phyloP scores from a whole-genome alignment of 1,140 invertebrate genomes.

The Lordiphosa collinella region DNA sequence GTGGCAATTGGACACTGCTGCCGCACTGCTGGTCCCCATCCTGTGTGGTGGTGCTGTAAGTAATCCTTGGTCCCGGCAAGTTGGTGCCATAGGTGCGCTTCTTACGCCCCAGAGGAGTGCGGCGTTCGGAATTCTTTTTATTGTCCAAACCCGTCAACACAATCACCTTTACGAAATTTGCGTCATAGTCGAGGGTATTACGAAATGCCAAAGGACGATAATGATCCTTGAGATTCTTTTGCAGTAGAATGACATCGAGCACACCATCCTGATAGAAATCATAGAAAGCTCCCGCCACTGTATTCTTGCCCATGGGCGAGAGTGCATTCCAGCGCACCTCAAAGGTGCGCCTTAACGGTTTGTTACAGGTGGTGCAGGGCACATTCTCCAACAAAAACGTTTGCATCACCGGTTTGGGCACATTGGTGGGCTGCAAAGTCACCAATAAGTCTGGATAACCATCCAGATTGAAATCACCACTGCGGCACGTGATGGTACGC shows the following conservation, averaged over 20 bases:
- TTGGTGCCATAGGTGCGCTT: slow-evolving; percentile 92
- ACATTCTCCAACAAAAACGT: slow-evolving; percentile 90
- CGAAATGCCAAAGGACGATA: slow-evolving; percentile 86
- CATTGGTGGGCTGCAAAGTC: slow-evolving; percentile 83
- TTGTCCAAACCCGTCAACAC: slow-evolving; percentile 92
- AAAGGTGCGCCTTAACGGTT: slow-evolving; percentile 86
- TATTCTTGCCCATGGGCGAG: slow-evolving; percentile 85
- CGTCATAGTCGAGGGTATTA: slow-evolving; percentile 94
- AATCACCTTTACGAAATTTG: slow-evolving; percentile 97
- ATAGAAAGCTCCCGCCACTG: slow-evolving; percentile 92
- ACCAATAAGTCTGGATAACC: slow-evolving; percentile 95
- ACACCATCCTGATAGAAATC: slow-evolving; percentile 93
- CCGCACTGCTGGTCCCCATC: slow-evolving; percentile 88
- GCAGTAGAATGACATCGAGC: slow-evolving; percentile 89
- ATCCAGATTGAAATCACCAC: slow-evolving; percentile 97
- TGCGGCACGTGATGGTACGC: slow-evolving; percentile 89
- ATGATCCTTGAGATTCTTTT: slow-evolving; percentile 81
- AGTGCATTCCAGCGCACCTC: slow-evolving; percentile 87
- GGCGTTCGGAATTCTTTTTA: slow-evolving; percentile 84
- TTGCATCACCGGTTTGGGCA: slow-evolving; percentile 79
- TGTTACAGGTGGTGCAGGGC: slow-evolving; percentile 79
- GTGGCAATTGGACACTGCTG: slow-evolving; percentile 92
- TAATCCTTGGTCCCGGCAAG: slow-evolving; percentile 92
- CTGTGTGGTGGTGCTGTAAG: slow-evolving; percentile 91
- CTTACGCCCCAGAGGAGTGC: slow-evolving; percentile 86